Base-by-base conservation (phyloP, 2,797 vertebrate genomes). In the Macropodus opercularis region DNA sequence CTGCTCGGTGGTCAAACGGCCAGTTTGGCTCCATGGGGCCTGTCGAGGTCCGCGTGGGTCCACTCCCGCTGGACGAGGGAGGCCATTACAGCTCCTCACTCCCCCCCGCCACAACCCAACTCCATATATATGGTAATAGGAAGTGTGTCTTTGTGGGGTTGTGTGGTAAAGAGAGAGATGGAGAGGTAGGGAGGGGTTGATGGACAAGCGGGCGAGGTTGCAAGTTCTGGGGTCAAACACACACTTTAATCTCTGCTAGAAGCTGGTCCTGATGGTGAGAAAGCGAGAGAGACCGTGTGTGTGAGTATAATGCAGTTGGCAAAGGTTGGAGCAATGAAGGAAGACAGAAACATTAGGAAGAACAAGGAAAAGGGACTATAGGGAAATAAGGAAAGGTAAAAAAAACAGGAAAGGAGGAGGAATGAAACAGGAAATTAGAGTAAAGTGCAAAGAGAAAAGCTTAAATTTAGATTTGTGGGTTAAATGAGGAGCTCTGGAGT, bases 161-260 rank as follows among this genome's bases (percentile, higher is more conserved):
- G 21, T 22, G 24, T 15, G 38, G 54, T 44, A 51, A 13, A 5
- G 55, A 22, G 32, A 32, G 32, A 24, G 64, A 90, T 38, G 14
- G 31, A 34, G 3, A 51, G 26, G 32, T 36, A 31, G 88, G 90
- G 91, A 90, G 86, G 92, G 89, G 90, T 91, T 89, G 90, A 92
- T 93, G 91, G 92, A 89, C 92, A 85, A 87, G 87, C 89, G 92
- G 89, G 91, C 90, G 89, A 89, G 61, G 90, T 91, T 90, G 90
- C 85, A 88, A 90, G 46, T 53, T 68, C 66, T 36, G 41, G 41
- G 71, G 92, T 95, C 94, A 92, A 48, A 18, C 11, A 18, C 42
- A 24, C 59, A 42, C 65, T 76, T 78, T 65, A 72, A 64, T 69
- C 59, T 59, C 21, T 43, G 14, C 34, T 41, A 35, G 39, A 46